Base-by-base conservation (phyloP, 2,888 invertebrate genomes). In the Acanthosepion esculentum region DNA sequence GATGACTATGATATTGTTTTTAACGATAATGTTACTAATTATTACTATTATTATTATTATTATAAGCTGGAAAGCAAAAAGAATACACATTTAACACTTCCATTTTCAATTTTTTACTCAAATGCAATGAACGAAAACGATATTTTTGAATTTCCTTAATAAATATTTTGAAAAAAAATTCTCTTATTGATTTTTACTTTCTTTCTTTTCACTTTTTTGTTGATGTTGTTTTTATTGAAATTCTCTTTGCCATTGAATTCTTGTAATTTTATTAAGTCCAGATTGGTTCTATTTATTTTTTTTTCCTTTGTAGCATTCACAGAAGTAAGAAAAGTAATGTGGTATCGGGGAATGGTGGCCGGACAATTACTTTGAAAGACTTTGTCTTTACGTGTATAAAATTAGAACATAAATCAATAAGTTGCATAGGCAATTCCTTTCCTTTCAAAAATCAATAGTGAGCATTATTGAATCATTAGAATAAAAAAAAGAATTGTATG, bases 21-120 rank as follows among this genome's bases (percentile, higher is more conserved):
- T 78, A 33, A 78, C 33, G n/a, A 78, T 78, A 78, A 78, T n/a
- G 78, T 78, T 78, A 78, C 33, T 78, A 78, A 78, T 78, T 78
- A 78, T 78, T 78, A 78, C 78, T 78, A 78, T 78, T 78, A 78
- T 78, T 78, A 78, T 78, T 78, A 78, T 78, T 78, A 78, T 78
- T 78, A 78, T 78, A n/a, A 78, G 33, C 78, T 78, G 78, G 78
- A 78, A 78, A n/a, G 78, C 78, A 78, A 78, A 78, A 78, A 78
- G n/a, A 78, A 78, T 78, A 78, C n/a, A 78, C 78, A 78, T 78
- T 78, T 78, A 78, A 78, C 78, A 78, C 78, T 78, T 78, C 78
- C 78, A 78, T 78, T 78, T 78, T 78, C 78, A 78, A 78, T 78
- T 78, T 78, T 78, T 78, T 78, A 78, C 78, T 78, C 78, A 78